These are phyloP conservation scores for Epinotia ramella DNA, from an alignment of 2,888 invertebrate species.

Conservation along the genomic window DNA sequence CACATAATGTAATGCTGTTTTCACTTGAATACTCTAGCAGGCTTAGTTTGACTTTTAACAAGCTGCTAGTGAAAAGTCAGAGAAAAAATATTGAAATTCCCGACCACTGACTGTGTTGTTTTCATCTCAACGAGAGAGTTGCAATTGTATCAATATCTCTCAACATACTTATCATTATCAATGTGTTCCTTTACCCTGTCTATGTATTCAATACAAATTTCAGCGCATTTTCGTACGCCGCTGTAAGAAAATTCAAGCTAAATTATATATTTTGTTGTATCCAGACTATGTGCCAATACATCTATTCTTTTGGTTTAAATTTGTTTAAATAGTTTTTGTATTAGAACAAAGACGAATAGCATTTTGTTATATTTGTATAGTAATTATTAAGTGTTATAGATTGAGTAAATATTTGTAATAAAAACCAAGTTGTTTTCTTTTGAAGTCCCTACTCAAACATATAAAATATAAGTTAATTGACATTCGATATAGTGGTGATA, in stretches of 20 bases:
- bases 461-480: too few species aligned
- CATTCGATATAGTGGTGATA: too few species aligned
- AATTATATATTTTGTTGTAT: constrained; percentile 12
- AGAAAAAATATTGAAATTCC: too few species aligned
- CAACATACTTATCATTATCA: not conserved
- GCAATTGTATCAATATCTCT: not conserved
- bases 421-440: constrained; percentile 14
- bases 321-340: constrained; percentile 30
- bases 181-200: not conserved
- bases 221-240: not conserved
- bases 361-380: constrained; percentile 55
- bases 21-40: not conserved
- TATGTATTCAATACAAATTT: not conserved
- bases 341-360: constrained; percentile 39
- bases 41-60: too few species aligned
- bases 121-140: too few species aligned
- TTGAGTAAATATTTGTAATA: constrained; percentile 50
- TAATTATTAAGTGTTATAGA: constrained; percentile 55
- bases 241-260: not conserved
- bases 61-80: too few species aligned
- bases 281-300: constrained; percentile 40
- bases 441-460: not conserved
- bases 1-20: not conserved
- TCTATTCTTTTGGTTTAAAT: constrained; percentile 14
- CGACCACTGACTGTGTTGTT: not conserved